A percentile compares a stretch with the other conserved stretches of the same genome.
These are phyloP conservation scores for Diorhabda elongata DNA, from an alignment of 1,140 invertebrate species.

Conservation along the genomic window DNA sequence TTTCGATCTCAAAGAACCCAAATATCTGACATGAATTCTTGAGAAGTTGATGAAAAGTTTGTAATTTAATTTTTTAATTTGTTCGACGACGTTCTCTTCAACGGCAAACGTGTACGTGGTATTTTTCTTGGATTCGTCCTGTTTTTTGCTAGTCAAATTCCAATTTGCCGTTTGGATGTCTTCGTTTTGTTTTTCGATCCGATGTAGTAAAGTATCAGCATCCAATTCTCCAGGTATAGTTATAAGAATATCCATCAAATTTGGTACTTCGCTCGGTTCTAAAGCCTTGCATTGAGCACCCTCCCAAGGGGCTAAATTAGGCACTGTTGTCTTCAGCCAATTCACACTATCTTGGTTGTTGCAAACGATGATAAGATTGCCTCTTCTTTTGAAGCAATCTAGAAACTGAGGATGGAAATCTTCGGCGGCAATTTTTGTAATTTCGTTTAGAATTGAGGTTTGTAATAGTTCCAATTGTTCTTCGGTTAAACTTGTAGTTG, in stretches of 20 bases:
- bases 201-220: not conserved
- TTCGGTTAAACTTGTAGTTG: not conserved
- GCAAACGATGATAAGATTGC: slow-evolving; percentile 4
- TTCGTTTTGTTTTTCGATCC: slow-evolving; percentile 2
- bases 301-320: slow-evolving; percentile 9
- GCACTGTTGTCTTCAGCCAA: slow-evolving; percentile 5
- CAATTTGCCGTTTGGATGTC: not conserved
- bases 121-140: not conserved
- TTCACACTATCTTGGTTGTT: slow-evolving; percentile 15
- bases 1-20: not conserved
- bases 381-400: not conserved
- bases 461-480: slow-evolving; percentile 7
- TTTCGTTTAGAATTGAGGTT: slow-evolving; percentile 6
- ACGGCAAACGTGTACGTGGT: not conserved
- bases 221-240: not conserved
- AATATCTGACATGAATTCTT: not conserved
- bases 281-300: not conserved
- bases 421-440: slow-evolving; percentile 4
- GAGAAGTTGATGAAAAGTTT: not conserved
- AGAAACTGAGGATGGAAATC: slow-evolving; percentile 11
- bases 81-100: not conserved
- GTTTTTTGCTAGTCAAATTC: not conserved
- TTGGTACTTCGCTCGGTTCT: slow-evolving; percentile 3
- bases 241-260: not conserved
- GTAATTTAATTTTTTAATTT: not conserved